Evolutionary conservation across 2,888 invertebrate species (phyloP).

Genomic region (Leucania comma): DNA sequence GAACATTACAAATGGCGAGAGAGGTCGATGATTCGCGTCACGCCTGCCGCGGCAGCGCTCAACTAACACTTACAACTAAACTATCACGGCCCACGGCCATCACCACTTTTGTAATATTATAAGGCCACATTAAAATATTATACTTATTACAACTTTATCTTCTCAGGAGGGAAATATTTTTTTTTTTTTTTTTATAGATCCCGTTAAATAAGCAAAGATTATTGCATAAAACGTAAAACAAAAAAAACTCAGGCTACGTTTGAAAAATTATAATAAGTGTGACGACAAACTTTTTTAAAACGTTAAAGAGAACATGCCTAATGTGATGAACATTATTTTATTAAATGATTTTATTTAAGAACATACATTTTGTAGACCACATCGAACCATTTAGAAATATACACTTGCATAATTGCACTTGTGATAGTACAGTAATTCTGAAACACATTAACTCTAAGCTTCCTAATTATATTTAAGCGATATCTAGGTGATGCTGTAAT

Average conservation of each 20-base stretch:
- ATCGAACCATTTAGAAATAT: not conserved
- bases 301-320: not conserved
- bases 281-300: not conserved
- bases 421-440: slow-evolving; percentile 8
- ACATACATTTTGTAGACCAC: not conserved
- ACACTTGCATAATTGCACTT: not conserved
- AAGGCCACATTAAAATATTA: not conserved
- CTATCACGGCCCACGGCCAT: slow-evolving; percentile 38
- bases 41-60: slow-evolving; percentile 68
- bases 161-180: not conserved
- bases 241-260: not conserved
- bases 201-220: not conserved
- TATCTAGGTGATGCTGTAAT: slow-evolving; percentile 53
- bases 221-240: not conserved
- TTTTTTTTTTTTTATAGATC: not conserved
- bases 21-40: slow-evolving; percentile 84
- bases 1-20: slow-evolving; percentile 80
- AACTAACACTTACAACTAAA: slow-evolving; percentile 55
- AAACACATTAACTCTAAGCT: slow-evolving; percentile 32
- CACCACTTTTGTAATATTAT: slow-evolving; percentile 35
- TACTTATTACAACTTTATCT: not conserved
- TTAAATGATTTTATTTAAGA: not conserved
- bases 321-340: not conserved
- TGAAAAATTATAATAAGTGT: not conserved
- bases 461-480: slow-evolving; percentile 23